Evolutionary conservation across 2,888 invertebrate species (phyloP), one percentile per base, ranked within the genome.

Genomic region (Meiosimyza decipiens): DNA sequence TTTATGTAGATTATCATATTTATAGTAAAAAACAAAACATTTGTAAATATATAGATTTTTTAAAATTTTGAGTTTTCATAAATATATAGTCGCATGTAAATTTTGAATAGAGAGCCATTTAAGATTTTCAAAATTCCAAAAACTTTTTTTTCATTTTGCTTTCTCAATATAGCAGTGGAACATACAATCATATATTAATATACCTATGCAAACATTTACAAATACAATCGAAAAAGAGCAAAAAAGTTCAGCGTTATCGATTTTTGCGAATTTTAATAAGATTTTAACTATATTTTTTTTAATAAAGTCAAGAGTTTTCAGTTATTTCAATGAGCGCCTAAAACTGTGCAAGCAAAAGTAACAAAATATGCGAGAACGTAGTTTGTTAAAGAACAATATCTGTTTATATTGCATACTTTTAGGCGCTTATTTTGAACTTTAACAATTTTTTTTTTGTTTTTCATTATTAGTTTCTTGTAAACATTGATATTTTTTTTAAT

Each of bases 191-290:
- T 15, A 63, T 40, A 63, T 16, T 51, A 50, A 64, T 18, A 11
- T n/a, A 52, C 55, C 57, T 51, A 28, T 69, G 69, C 51, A 59
- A 68, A 60, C 51, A 51, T 50, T 60, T 51, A 51, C 50, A 69
- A 69, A 62, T 69, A 51, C 33, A 22, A 59, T 68, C 50, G 40
- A 40, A 40, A 40, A 40, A 40, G 40, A 40, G 40, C 40, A 40
- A 40, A 40, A 40, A 40, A 40, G 5, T 40, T 40, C 9, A 9
- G 6, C 40, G 40, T 40, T 9, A 40, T 9, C 40, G 40, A 40
- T 40, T 40, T 40, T 40, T 40, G 13, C 59, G 51, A 60, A 55
- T 69, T 62, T 11, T 16, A 50, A 16, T 49, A 51, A 40, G 33
- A 13, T 69, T 69, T 60, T 51, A 60, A 28, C 28, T 28, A 50